Base-by-base conservation (phyloP, 1,140 invertebrate species). In the Batillaria attramentaria region DNA sequence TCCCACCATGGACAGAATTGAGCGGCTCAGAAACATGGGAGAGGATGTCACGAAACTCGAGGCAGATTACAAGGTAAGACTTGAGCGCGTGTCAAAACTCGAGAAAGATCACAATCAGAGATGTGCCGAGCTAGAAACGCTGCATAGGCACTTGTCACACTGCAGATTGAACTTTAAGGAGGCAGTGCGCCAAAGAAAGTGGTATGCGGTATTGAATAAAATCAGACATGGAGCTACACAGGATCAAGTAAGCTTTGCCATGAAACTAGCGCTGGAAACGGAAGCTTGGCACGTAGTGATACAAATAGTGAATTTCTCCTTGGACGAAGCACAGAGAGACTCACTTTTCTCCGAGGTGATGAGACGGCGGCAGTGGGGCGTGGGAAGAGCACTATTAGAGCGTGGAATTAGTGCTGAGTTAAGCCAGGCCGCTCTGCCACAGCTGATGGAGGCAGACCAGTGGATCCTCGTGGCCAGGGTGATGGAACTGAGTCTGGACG, bases 361-460 rank as follows among this genome's bases (percentile, higher is more conserved):
- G 3, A 69, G 37, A 24, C 35, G n/a, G 37, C 66, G 35, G 66
- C 66, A 69, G 66, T 69, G 66, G 66, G 66, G 66, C 6, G 66
- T 69, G 33, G 39, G 66, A 16, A 39, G 16, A 41, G 35, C n/a
- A 39, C 35, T 69, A 39, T 33, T 69, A 20, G 66, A 69, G 37
- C 24, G 42, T 16, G 66, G n/a, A n/a, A n/a, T 69, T 13, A 33
- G 35, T 41, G 66, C n/a, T 2, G 28, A 69, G 66, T 41, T 69
- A 39, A 41, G 66, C 28, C 66, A 41, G 66, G 37, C 31, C 5
- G 35, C 35, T 69, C 37, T 69, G 35, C 66, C 66, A 41, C 35
- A 69, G 28, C 66, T 69, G 66, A 39, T 69, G 66, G 66, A 69
- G 35, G 42, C 5, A 39, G 35, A 69, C 66, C 66, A 69, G 66